phyloP scores from a whole-genome alignment of 1,140 invertebrate species.

The Trissolcus basalis region DNA sequence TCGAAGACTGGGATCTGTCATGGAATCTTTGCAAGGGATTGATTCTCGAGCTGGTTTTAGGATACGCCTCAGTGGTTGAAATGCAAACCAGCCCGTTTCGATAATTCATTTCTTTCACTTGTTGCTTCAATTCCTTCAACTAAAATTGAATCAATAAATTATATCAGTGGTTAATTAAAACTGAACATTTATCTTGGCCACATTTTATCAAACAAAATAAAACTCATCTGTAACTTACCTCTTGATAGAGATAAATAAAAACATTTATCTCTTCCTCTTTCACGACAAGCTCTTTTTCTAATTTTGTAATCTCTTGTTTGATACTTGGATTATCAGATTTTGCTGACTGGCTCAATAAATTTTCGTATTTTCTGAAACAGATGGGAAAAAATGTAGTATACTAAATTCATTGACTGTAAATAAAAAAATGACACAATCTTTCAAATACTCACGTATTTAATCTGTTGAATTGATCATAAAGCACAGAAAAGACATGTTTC shows the following conservation, averaged over 20 bases:
- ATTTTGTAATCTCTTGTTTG: conserved; percentile 65
- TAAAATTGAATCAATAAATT: conserved; percentile 32
- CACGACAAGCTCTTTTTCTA: conserved; percentile 72
- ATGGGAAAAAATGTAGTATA: conserved; percentile 20
- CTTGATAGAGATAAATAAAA: conserved; percentile 75
- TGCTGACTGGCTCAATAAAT: conserved; percentile 64
- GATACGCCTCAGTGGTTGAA: conserved; percentile 31
- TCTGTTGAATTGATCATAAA: conserved; percentile 74
- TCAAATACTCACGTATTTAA: conserved; percentile 68
- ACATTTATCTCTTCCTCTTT: conserved; percentile 77
- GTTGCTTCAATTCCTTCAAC: conserved; percentile 73
- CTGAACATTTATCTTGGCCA: background rate
- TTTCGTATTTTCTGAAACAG: conserved; percentile 74
- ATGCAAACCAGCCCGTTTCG: conserved; percentile 68
- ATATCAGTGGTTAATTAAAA: background rate
- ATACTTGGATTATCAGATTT: conserved; percentile 63
- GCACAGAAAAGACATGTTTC: conserved; percentile 70
- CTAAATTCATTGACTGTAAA: conserved; percentile 5
- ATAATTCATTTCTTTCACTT: conserved; percentile 71
- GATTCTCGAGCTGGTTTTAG: background rate
- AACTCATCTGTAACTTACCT: conserved; percentile 59
- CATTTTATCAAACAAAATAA: background rate
- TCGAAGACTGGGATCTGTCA: background rate
- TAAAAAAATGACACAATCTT: conserved; percentile 7
- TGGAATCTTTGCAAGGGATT: background rate